Evolutionary conservation across 2,888 invertebrate genomes (phyloP).

Genomic region (Stenolophus ochropezus): DNA sequence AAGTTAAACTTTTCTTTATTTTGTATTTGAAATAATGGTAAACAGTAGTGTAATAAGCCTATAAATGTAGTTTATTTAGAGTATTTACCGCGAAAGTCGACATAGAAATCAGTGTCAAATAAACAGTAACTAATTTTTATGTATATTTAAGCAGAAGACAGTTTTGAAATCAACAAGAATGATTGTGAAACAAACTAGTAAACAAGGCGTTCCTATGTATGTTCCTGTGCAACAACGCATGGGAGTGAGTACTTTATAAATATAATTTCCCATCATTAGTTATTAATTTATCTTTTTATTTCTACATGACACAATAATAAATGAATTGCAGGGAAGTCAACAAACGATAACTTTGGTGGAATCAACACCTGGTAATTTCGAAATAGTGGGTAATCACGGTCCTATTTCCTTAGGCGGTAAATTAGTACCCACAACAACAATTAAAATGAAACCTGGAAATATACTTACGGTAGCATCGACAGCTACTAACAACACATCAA

Average conservation of each 20-base stretch:
- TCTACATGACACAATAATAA: background rate
- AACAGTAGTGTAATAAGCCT: no score
- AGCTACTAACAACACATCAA: conserved; percentile 53
- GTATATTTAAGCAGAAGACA: conserved; percentile 37
- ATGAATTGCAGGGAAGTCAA: conserved; percentile 60
- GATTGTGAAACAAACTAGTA: conserved; percentile 55
- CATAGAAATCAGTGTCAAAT: no score
- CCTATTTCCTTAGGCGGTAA: conserved; percentile 66
- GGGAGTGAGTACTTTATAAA: conserved; percentile 30
- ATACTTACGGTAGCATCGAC: conserved; percentile 64
- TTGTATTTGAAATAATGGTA: no score
- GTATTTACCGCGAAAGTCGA: no score
- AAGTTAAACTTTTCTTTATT: no score
- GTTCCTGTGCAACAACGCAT: conserved; percentile 42
- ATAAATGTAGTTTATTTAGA: no score
- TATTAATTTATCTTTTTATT: background rate
- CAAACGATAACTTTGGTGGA: conserved; percentile 59
- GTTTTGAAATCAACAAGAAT: conserved; percentile 54
- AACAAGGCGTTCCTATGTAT: conserved; percentile 54
- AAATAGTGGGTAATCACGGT: conserved; percentile 64
- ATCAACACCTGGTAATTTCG: conserved; percentile 61
- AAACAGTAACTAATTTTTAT: background rate
- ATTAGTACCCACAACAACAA: conserved; percentile 64
- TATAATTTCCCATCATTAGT: background rate
- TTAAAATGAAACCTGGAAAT: conserved; percentile 64